phyloP scores from a whole-genome alignment of 2,888 invertebrate species.

The Drosophila fungiperda region DNA sequence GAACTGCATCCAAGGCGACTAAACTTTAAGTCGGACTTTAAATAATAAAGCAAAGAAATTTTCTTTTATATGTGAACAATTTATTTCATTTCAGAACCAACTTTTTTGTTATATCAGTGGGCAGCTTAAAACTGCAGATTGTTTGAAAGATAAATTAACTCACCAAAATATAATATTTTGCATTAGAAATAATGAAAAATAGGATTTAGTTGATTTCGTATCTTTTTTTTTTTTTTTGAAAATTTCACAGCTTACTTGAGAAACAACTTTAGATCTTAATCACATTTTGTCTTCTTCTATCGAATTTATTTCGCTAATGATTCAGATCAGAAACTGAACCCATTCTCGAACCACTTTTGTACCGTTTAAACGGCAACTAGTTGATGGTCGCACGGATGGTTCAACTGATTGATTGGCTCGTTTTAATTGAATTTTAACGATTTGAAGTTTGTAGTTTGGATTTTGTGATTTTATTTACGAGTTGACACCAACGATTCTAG shows the following conservation, averaged over 20 bases:
- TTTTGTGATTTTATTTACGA: slow-evolving; percentile 9
- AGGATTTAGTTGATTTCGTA: neutral
- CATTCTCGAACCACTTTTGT: neutral
- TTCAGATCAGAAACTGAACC: neutral
- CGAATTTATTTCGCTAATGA: neutral
- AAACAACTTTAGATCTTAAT: neutral
- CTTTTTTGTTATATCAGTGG: too few species aligned
- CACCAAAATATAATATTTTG: neutral
- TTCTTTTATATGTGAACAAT: neutral
- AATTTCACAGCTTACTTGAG: neutral
- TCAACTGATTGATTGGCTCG: neutral
- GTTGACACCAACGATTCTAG: slow-evolving; percentile 19
- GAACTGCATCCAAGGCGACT: neutral
- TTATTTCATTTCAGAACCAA: neutral
- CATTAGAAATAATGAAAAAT: neutral
- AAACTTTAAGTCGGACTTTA: neutral
- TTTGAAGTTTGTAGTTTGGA: neutral
- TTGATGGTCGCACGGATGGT: neutral
- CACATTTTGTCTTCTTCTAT: neutral
- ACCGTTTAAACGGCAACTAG: neutral
- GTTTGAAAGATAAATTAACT: neutral
- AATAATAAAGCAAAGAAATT: neutral
- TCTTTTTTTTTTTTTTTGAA: too few species aligned
- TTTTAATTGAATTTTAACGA: neutral
- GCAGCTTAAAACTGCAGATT: neutral